Evolutionary conservation across 2,797 vertebrate genomes (phyloP).

Genomic region (Lepus townsendii): DNA sequence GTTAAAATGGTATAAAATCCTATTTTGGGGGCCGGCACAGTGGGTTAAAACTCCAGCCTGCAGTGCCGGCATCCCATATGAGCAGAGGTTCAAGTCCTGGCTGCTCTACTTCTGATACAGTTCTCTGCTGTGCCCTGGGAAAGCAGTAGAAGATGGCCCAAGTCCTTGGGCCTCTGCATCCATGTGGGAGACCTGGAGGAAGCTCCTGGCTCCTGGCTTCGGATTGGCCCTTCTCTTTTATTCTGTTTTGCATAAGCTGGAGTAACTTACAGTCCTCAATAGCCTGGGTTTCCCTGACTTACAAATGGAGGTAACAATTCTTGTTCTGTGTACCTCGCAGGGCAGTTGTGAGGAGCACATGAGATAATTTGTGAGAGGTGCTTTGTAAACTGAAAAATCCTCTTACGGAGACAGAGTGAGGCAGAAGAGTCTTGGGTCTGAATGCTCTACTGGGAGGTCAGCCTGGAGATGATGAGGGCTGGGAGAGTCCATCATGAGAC

Average conservation of each 20-base stretch:
- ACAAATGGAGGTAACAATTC: not conserved
- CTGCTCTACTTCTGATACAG: too few relatives aligned
- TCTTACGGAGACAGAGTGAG: not conserved
- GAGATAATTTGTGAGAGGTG: constrained; percentile 21
- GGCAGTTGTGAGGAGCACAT: not conserved
- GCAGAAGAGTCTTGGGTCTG: not conserved
- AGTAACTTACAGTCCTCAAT: not conserved
- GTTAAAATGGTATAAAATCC: not conserved
- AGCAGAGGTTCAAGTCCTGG: too few relatives aligned
- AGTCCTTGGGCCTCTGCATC: too few relatives aligned
- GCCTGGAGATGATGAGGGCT: not conserved
- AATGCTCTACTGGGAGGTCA: not conserved
- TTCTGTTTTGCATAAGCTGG: not conserved
- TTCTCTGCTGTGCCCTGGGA: too few relatives aligned
- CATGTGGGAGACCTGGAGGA: too few relatives aligned
- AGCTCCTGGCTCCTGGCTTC: too few relatives aligned
- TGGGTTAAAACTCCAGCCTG: too few relatives aligned
- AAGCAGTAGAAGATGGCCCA: too few relatives aligned
- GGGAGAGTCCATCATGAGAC: not conserved
- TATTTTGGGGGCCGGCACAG: not conserved
- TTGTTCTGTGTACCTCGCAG: not conserved
- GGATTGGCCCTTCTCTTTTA: not conserved
- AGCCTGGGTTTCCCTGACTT: not conserved
- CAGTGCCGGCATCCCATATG: too few relatives aligned
- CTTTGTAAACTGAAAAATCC: constrained; percentile 13